A percentile compares a stretch with the other conserved stretches of the same genome.
Evolutionary conservation across 2,113 vertebrate species (phyloP).

Genomic region (Sturnira hondurensis): DNA sequence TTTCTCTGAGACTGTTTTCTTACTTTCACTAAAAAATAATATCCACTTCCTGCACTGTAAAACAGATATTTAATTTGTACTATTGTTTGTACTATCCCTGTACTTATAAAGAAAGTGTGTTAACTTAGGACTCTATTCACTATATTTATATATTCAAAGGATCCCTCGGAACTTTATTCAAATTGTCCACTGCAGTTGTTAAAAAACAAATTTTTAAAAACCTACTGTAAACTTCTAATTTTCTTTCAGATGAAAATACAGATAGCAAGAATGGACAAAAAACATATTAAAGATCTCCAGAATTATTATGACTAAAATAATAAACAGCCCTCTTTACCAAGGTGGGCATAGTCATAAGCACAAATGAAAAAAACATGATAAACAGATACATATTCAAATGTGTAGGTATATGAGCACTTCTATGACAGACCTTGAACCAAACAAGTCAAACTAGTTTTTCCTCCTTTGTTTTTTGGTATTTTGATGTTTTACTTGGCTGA

Average conservation of each 20-base stretch:
- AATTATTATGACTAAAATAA: not conserved
- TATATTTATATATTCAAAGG: not conserved
- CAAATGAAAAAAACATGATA: not conserved
- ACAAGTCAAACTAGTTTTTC: not conserved
- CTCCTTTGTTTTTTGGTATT: not conserved
- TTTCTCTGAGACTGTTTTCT: not conserved
- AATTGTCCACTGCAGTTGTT: not conserved
- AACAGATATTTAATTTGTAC: not conserved
- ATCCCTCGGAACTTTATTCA: not conserved
- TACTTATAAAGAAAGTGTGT: not conserved
- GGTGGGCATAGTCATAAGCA: not conserved
- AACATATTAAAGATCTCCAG: not conserved
- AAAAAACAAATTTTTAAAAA: not conserved
- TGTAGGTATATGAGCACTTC: not conserved
- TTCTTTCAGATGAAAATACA: not conserved
- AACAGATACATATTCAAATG: not conserved
- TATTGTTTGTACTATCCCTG: not conserved
- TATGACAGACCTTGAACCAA: not conserved
- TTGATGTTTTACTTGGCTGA: not conserved
- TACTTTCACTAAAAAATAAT: not conserved
- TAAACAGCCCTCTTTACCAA: not conserved
- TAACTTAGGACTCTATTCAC: not conserved
- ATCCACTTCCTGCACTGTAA: not conserved
- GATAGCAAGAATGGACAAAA: not conserved
- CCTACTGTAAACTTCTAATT: not conserved